Conservation (phyloP, 2,113 vertebrate genomes). For the Neodontobutis hainanensis region DNA sequence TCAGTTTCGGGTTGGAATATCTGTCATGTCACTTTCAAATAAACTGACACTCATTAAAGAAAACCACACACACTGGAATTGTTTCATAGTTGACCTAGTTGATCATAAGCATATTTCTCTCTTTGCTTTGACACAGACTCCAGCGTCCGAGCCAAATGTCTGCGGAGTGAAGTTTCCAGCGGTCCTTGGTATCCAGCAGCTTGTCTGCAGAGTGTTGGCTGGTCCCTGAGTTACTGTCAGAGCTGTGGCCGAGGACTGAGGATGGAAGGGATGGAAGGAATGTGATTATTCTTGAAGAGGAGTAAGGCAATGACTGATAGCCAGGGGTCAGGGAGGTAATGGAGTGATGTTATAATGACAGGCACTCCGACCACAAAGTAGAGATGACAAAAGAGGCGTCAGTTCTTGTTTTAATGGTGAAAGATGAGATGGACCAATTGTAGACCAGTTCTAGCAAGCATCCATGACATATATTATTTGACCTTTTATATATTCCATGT, state of each 20-base stretch:
- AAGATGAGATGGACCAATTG: slow-evolving; percentile 3
- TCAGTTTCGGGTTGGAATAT: not conserved
- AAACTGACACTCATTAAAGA: not conserved
- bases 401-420: slow-evolving; percentile 6
- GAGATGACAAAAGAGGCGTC: not conserved
- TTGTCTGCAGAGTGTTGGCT: slow-evolving; percentile 33
- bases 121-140: slow-evolving; percentile 6
- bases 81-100: slow-evolving; percentile 28
- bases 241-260: slow-evolving; percentile 9
- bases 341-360: not conserved
- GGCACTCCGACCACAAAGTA: not conserved
- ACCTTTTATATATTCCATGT: too few species aligned
- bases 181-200: slow-evolving; percentile 34
- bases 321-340: slow-evolving; percentile 20
- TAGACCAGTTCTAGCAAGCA: not conserved
- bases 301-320: slow-evolving; percentile 23
- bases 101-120: slow-evolving; percentile 12
- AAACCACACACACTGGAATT: slow-evolving; percentile 2
- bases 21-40: not conserved
- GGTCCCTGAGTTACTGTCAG: slow-evolving; percentile 29
- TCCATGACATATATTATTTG: too few species aligned
- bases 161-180: slow-evolving; percentile 25
- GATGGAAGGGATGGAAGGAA: slow-evolving; percentile 55
- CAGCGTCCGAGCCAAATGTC: not conserved
- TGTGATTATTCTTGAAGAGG: slow-evolving; percentile 29